phyloP scores from a whole-genome alignment of 2,888 invertebrate species.

The Leucophenga montana region DNA sequence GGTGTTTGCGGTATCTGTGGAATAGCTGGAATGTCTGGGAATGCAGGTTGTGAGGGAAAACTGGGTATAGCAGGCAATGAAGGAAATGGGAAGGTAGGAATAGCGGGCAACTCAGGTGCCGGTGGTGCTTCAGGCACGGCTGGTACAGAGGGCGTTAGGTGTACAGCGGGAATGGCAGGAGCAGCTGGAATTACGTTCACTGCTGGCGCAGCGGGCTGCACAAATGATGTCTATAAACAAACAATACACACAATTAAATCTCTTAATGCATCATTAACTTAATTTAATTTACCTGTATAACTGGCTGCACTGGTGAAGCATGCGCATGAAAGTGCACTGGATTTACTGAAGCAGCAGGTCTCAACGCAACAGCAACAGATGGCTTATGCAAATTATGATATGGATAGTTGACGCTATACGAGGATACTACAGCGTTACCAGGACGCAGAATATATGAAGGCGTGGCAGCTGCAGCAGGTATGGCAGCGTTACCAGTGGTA shows the following conservation, averaged over 20 bases:
- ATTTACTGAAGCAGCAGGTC: slow-evolving; percentile 39
- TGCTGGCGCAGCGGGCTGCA: slow-evolving; percentile 45
- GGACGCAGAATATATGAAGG: slow-evolving; percentile 67
- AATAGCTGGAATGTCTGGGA: slow-evolving; percentile 39
- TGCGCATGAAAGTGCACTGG: slow-evolving; percentile 52
- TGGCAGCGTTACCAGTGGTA: slow-evolving; percentile 23
- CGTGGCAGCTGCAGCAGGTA: slow-evolving; percentile 32
- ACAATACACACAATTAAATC: not conserved
- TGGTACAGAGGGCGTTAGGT: slow-evolving; percentile 35
- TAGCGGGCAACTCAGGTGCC: slow-evolving; percentile 39
- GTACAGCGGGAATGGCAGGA: slow-evolving; percentile 35
- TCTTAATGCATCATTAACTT: not conserved
- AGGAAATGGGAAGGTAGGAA: slow-evolving; percentile 45
- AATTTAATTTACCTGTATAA: not conserved
- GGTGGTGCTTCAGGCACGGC: slow-evolving; percentile 25
- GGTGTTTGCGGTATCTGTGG: slow-evolving; percentile 33
- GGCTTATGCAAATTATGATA: slow-evolving; percentile 62
- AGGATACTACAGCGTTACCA: slow-evolving; percentile 68
- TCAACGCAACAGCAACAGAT: slow-evolving; percentile 36
- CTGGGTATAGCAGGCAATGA: slow-evolving; percentile 44
- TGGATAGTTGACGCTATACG: slow-evolving; percentile 70
- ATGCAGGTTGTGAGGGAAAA: slow-evolving; percentile 43
- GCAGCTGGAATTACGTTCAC: slow-evolving; percentile 34
- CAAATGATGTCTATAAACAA: slow-evolving; percentile 47
- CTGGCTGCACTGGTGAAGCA: not conserved